Percentiles rank a stretch among this genome's conserved stretches.
phyloP scores from a whole-genome alignment of 2,113 vertebrate genomes.

The Corythornis cristatus region DNA sequence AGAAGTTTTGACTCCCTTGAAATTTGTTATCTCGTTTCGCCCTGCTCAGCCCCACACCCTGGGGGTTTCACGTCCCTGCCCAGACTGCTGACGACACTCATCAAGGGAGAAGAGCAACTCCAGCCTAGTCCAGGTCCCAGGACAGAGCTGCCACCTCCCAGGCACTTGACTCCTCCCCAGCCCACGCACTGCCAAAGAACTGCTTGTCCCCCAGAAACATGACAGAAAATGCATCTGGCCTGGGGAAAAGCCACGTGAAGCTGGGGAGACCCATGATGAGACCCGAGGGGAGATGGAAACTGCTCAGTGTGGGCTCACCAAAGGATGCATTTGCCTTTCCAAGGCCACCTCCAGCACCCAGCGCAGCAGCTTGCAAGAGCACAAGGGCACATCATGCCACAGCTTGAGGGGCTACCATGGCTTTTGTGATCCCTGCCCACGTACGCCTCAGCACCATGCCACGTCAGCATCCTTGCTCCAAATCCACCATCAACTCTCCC shows the following conservation, averaged over 20 bases:
- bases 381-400: accelerated
- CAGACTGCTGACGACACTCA: neutral
- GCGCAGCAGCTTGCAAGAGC: neutral
- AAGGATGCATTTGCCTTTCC: accelerated
- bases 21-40: neutral
- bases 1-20: neutral
- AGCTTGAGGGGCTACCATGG: neutral
- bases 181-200: neutral
- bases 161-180: neutral
- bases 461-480: neutral
- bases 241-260: accelerated
- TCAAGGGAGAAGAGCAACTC: neutral
- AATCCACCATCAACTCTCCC: neutral
- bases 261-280: neutral
- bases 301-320: accelerated
- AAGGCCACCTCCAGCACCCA: neutral
- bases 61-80: neutral
- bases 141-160: neutral
- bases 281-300: neutral
- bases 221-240: neutral
- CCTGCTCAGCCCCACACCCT: accelerated
- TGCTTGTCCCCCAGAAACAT: neutral
- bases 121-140: neutral
- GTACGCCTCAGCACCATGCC: neutral
- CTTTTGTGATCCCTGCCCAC: neutral